Evolutionary conservation across 2,113 vertebrate species (phyloP).

Genomic region (Heloderma charlesbogerti): DNA sequence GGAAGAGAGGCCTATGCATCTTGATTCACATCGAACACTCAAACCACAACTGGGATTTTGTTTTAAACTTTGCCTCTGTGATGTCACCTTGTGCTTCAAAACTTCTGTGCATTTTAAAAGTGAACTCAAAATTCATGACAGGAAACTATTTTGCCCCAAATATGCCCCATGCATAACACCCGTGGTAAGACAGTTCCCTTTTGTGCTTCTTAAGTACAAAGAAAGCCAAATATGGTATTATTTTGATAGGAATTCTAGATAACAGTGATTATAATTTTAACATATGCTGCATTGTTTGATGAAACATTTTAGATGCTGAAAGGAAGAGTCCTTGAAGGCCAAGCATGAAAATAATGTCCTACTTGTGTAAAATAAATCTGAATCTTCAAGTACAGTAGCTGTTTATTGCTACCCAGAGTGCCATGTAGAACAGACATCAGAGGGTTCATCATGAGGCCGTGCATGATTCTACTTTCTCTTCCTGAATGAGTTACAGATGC

Average conservation of each 20-base stretch:
- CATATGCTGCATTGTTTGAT: conserved; percentile 62
- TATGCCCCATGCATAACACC: conserved; percentile 35
- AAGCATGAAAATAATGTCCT: conserved; percentile 66
- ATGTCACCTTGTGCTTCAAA: conserved; percentile 48
- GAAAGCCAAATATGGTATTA: conserved; percentile 22
- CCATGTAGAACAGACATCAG: conserved; percentile 49
- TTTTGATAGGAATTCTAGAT: conserved; percentile 50
- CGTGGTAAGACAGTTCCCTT: conserved; percentile 29
- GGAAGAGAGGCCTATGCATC: background rate
- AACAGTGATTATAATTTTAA: conserved; percentile 58
- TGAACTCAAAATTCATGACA: conserved; percentile 15
- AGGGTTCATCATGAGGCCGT: conserved; percentile 64
- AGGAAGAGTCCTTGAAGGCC: conserved; percentile 57
- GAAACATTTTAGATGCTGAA: conserved; percentile 61
- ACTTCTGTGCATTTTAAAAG: conserved; percentile 20
- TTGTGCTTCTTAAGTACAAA: conserved; percentile 47
- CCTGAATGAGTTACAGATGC: conserved; percentile 54
- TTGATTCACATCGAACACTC: conserved; percentile 46
- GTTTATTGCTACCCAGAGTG: conserved; percentile 65
- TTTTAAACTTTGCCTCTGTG: conserved; percentile 47
- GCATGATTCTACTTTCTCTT: conserved; percentile 53
- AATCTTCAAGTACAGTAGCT: conserved; percentile 65
- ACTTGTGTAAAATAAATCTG: conserved; percentile 68
- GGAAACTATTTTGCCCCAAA: background rate
- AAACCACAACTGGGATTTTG: conserved; percentile 56